Base-by-base conservation (phyloP, 1,140 invertebrate genomes). In the Teleopsis dalmanni region DNA sequence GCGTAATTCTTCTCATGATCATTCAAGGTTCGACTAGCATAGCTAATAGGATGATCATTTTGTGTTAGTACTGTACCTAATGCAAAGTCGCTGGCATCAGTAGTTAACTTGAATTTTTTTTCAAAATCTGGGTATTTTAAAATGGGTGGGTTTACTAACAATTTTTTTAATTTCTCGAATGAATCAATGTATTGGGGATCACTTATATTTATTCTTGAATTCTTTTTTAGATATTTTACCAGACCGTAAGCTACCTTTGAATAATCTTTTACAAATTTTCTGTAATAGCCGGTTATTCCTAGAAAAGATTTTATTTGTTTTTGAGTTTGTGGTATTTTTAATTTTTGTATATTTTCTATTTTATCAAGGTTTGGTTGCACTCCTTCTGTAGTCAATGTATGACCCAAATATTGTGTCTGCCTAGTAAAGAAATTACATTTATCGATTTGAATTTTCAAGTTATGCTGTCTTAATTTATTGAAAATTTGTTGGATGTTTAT, bases 401-500 rank as follows among this genome's bases (percentile, higher is more conserved):
- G 40, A 13, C 40, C 40, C 23, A 42, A 27, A 42, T 23, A 42
- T 16, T 42, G 9, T 14, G 40, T 42, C 25, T 49, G 44, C 60
- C 62, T 56, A 51, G 55, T 57, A 9, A 72, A 47, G 57, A 76
- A 76, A 46, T 72, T 59, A 45, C 73, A 76, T 59, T 77, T 76
- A 16, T 64, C 59, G 0, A 68, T 69, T 57, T 76, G 64, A 18
- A 75, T 26, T 57, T 74, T 73, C 23, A 76, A 54, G 47, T 52
- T 42, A 41, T 37, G 7, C 14, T 22, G n/a, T 8, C 19, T 4
- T 22, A 42, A 14, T 42, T 13, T 29, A 1, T 42, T 37, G 10
- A 48, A 36, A 4, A 35, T 42, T 35, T 13, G 11, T 10, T 40
- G 27, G 10, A 49, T 43, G 18, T 44, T 16, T 26, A 27, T 26